These are phyloP conservation scores for Cheilosia grossa DNA, from an alignment of 2,888 invertebrate species.

Conservation along the genomic window DNA sequence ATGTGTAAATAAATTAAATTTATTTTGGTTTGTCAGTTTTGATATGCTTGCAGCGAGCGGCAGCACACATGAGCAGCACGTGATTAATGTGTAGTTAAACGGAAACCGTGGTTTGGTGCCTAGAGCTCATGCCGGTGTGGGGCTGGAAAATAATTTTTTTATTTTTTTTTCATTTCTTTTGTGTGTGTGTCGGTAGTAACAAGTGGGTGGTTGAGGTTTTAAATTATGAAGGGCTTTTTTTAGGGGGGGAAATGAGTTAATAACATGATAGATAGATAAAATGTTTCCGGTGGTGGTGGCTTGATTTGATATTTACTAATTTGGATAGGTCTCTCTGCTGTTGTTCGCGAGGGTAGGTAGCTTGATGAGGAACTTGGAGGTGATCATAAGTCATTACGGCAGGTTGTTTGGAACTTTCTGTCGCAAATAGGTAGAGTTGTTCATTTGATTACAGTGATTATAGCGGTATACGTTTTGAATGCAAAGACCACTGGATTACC, in stretches of 20 bases:
- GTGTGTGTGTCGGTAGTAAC: constrained; percentile 5
- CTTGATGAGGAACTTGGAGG: no score
- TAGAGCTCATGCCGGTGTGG: constrained; percentile 2
- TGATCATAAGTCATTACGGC: no score
- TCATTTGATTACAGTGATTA: no score
- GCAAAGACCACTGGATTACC: no score
- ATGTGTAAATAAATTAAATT: constrained; percentile 75
- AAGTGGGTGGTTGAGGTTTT: constrained; percentile 18
- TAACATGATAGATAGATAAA: constrained; percentile 10
- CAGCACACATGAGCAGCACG: constrained; percentile 67
- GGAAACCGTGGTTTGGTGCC: constrained; percentile 60
- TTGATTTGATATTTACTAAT: not conserved
- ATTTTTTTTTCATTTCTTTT: not conserved
- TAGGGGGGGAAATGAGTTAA: constrained; percentile 21
- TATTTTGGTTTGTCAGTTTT: constrained; percentile 74
- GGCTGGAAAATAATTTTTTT: not conserved
- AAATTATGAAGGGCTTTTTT: not conserved
- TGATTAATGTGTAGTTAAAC: constrained; percentile 75
- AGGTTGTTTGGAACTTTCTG: no score
- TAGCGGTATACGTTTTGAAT: no score
- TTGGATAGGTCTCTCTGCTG: not conserved
- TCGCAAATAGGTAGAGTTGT: no score
- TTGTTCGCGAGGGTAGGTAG: no score
- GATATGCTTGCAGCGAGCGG: constrained; percentile 54
- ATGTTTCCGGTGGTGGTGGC: not conserved